Conservation (phyloP, 2,888 invertebrate species). For the Chouioia cunea region DNA sequence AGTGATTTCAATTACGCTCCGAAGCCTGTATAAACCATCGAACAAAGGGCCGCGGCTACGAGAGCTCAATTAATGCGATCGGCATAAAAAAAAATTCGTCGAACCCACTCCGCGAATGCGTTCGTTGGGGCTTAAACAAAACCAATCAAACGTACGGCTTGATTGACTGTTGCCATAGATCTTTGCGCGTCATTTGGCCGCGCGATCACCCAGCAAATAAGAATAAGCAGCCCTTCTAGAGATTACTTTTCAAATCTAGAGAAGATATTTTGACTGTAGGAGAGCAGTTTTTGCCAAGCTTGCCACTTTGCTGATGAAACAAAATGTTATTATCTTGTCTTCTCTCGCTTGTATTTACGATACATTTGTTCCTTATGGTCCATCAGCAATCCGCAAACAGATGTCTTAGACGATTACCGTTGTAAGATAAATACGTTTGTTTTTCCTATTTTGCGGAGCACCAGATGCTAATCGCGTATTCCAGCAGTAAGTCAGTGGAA, state of each 20-base stretch:
- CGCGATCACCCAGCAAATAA: constrained; percentile 39
- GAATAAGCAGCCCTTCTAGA: constrained; percentile 15
- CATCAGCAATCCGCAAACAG: no score
- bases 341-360: constrained; percentile 5
- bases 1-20: constrained; percentile 27
- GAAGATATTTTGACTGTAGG: not conserved
- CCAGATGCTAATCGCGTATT: no score
- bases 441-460: no score
- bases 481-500: no score
- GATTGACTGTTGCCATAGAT: constrained; percentile 38
- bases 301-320: constrained; percentile 33
- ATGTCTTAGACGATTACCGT: no score
- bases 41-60: constrained; percentile 29
- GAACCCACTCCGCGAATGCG: not conserved
- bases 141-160: constrained; percentile 14
- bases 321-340: not conserved
- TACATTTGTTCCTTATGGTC: constrained; percentile 18
- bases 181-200: constrained; percentile 36
- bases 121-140: not conserved
- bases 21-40: constrained; percentile 6
- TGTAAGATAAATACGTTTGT: no score
- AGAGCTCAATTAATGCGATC: constrained; percentile 38
- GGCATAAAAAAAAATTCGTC: constrained; percentile 25
- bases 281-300: no score
- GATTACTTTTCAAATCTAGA: not conserved